Percentiles rank a stretch among this genome's conserved stretches.
phyloP scores from a whole-genome alignment of 2,113 vertebrate species.

The Dendropsophus ebraccatus region DNA sequence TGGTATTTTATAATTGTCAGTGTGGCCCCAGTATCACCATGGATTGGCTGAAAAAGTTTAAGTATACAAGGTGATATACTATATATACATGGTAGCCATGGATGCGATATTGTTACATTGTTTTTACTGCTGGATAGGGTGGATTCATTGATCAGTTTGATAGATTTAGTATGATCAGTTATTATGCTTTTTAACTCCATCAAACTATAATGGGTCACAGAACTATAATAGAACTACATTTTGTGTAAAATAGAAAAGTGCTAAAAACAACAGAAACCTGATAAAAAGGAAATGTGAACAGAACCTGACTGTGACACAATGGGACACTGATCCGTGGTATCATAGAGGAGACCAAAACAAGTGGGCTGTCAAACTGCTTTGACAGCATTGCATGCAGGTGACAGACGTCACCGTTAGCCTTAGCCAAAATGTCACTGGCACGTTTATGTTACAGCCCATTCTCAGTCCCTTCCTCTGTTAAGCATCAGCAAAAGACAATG shows the following conservation, averaged over 20 bases:
- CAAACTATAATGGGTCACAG: too few species aligned
- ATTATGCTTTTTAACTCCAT: too few species aligned
- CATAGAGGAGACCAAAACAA: background rate
- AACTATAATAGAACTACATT: too few species aligned
- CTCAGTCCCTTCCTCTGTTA: background rate
- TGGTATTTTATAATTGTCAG: too few species aligned
- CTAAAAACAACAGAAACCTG: too few species aligned
- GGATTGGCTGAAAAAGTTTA: too few species aligned
- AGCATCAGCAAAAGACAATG: background rate
- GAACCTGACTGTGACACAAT: background rate
- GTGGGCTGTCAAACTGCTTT: background rate
- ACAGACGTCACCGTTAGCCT: background rate
- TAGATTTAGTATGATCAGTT: too few species aligned
- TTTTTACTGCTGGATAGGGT: too few species aligned
- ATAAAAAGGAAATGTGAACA: background rate
- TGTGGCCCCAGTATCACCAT: too few species aligned
- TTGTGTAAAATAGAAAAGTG: too few species aligned
- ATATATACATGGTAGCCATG: background rate
- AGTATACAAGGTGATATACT: background rate
- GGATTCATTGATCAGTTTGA: too few species aligned
- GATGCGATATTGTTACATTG: too few species aligned
- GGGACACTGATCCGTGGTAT: background rate
- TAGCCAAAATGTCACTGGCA: background rate
- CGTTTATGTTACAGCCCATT: background rate
- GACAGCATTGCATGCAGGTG: background rate